Conservation (phyloP, 2,888 invertebrate genomes). For the Pollenia angustigena region DNA sequence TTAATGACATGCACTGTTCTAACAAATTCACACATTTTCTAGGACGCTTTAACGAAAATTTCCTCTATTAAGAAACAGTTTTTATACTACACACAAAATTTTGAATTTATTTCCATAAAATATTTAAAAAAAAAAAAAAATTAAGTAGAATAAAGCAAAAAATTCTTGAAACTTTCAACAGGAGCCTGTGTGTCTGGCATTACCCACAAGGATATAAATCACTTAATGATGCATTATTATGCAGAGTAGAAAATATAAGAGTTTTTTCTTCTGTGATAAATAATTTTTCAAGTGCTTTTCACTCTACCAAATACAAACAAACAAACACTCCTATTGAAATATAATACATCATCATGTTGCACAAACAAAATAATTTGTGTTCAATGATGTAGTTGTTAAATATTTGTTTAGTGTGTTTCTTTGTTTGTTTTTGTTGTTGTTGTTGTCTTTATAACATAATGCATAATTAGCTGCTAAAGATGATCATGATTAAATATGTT, state of each 20-base stretch:
- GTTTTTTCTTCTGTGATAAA: slow-evolving; percentile 49
- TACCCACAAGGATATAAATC: slow-evolving; percentile 73
- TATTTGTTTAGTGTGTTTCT: slow-evolving; percentile 24
- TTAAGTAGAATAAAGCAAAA: slow-evolving; percentile 4
- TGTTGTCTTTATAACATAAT: slow-evolving; percentile 48
- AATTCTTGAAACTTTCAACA: slow-evolving; percentile 76
- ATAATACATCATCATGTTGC: slow-evolving; percentile 63
- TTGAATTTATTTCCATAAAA: slow-evolving; percentile 9
- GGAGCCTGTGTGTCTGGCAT: slow-evolving; percentile 75
- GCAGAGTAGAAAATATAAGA: slow-evolving; percentile 52
- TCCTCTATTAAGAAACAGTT: too few relatives aligned
- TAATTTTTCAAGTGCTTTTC: slow-evolving; percentile 64
- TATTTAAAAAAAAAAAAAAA: slow-evolving; percentile 7
- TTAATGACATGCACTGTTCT: not conserved
- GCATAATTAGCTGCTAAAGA: slow-evolving; percentile 71
- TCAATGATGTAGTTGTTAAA: slow-evolving; percentile 36
- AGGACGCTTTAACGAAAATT: too few relatives aligned
- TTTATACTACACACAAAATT: not conserved
- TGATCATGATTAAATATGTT: slow-evolving; percentile 62
- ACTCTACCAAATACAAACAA: slow-evolving; percentile 29
- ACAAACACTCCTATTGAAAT: slow-evolving; percentile 12
- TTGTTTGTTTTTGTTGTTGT: slow-evolving; percentile 47
- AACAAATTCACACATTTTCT: not conserved
- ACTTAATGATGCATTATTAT: slow-evolving; percentile 64
- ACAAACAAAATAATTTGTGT: slow-evolving; percentile 42